Evolutionary conservation across 1,140 invertebrate species (phyloP).

Genomic region (Pissodes strobi): DNA sequence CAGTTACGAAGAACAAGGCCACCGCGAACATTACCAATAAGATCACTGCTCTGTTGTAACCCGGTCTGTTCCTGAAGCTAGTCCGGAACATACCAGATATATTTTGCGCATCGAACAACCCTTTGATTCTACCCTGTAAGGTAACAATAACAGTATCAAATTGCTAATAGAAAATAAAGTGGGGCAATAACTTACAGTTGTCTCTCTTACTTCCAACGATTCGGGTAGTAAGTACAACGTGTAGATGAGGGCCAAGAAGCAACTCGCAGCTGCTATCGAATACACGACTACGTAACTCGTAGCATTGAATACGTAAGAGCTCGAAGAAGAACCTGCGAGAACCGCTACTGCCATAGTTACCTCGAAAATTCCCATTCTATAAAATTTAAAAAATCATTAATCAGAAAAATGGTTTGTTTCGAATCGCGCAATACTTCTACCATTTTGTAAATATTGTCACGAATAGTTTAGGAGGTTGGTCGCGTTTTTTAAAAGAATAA

Average conservation of each 20-base stretch:
- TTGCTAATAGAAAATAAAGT: no score
- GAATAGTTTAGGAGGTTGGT: no score
- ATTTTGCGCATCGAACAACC: slow-evolving; percentile 62
- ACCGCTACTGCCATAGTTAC: slow-evolving; percentile 61
- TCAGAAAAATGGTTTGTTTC: no score
- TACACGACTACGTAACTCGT: slow-evolving; percentile 59
- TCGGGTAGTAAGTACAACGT: slow-evolving; percentile 53
- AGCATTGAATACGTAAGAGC: slow-evolving; percentile 59
- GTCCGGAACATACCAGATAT: slow-evolving; percentile 65
- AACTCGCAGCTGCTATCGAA: slow-evolving; percentile 45
- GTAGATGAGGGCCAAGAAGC: slow-evolving; percentile 53
- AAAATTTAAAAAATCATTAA: slow-evolving; percentile 31
- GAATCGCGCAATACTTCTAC: no score
- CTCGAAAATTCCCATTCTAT: slow-evolving; percentile 67
- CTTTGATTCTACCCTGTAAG: slow-evolving; percentile 54
- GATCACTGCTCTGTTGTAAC: slow-evolving; percentile 64
- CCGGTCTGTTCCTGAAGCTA: slow-evolving; percentile 63
- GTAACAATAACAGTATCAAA: background rate
- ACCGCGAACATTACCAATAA: slow-evolving; percentile 64
- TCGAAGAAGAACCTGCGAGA: slow-evolving; percentile 62
- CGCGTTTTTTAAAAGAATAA: no score
- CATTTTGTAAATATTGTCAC: no score
- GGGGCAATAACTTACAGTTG: background rate
- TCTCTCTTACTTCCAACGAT: slow-evolving; percentile 42
- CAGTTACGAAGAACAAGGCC: slow-evolving; percentile 60